Evolutionary conservation across 2,113 vertebrate genomes (phyloP), one percentile per base, ranked within the genome.

Genomic region (Zapus hudsonius): DNA sequence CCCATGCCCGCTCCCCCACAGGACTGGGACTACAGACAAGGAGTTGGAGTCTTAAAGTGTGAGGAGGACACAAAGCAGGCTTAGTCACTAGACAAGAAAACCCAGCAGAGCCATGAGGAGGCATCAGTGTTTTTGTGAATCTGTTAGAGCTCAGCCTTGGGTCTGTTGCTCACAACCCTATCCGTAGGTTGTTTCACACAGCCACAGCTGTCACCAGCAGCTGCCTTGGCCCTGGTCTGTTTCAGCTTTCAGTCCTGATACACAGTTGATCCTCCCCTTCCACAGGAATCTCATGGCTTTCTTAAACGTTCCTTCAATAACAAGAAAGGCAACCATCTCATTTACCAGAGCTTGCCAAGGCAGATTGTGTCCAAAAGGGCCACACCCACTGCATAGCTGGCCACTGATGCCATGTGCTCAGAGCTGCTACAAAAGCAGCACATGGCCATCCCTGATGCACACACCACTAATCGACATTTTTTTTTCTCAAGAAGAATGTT

Each of bases 51-150:
- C 61, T 75, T 81, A 16, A 86, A 95, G 64, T 3, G 19, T 29
- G 36, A 70, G 96, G 93, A 96, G 38, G 70, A 94, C 31, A 81
- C 93, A 95, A 87, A 88, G 84, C 0, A 95, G 87, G 81, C 33
- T 83, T 55, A 75, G 55, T 89, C 83, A 42, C 47, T 31, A 13
- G 69, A 74, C 74, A 86, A 89, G 93, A 93, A 85, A 84, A 69
- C 29, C 76, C 3, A 13, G 42, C 16, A 67, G 33, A 64, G 40
- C 64, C 22, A 52, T 4, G 33, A 64, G 15, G 70, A 72, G 2
- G n/a, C 5, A 47, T 38, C 27, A 5, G 40, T 74, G 36, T 36
- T 47, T 83, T 76, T 78, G 55, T 15, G 57, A 73, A 87, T 57
- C 86, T 55, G 5, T 6, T 19, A 38, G 84, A 59, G 23, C 22